A percentile compares a stretch with the other conserved stretches of the same genome.
These are phyloP conservation scores for Okamejei kenojei DNA, from an alignment of 2,797 vertebrate genomes.

Conservation along the genomic window DNA sequence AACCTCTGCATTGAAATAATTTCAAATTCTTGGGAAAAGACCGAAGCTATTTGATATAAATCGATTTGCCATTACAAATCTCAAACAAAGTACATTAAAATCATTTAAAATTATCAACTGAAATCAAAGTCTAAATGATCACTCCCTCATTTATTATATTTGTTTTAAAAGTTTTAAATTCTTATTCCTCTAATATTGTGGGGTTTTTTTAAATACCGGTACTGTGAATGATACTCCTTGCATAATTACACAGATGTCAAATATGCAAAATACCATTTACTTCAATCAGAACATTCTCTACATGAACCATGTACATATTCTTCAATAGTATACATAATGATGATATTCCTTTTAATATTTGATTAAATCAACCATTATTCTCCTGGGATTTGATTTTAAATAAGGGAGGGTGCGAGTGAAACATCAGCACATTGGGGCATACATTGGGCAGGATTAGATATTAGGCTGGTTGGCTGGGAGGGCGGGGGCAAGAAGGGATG, in stretches of 20 bases:
- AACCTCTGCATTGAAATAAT: not conserved
- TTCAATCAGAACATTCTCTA: not conserved
- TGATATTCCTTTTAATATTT: not conserved
- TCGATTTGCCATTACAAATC: not conserved
- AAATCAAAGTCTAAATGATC: no score
- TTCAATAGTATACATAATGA: not conserved
- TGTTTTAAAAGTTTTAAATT: not conserved
- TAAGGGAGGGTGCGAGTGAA: not conserved
- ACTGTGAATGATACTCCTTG: not conserved
- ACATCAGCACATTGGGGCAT: not conserved
- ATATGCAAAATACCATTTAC: not conserved
- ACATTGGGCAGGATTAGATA: not conserved
- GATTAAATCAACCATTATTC: not conserved
- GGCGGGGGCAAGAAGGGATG: not conserved
- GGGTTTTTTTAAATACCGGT: not conserved
- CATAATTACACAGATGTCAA: not conserved
- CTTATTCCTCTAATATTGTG: not conserved
- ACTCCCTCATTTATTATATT: not conserved
- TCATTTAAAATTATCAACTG: not conserved
- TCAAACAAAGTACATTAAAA: not conserved
- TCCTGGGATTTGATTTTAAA: not conserved
- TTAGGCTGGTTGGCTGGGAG: no score
- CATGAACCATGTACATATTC: not conserved
- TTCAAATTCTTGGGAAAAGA: not conserved
- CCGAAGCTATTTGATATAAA: not conserved